Base-by-base conservation (phyloP, 2,888 invertebrate species). In the Pecten maximus region DNA sequence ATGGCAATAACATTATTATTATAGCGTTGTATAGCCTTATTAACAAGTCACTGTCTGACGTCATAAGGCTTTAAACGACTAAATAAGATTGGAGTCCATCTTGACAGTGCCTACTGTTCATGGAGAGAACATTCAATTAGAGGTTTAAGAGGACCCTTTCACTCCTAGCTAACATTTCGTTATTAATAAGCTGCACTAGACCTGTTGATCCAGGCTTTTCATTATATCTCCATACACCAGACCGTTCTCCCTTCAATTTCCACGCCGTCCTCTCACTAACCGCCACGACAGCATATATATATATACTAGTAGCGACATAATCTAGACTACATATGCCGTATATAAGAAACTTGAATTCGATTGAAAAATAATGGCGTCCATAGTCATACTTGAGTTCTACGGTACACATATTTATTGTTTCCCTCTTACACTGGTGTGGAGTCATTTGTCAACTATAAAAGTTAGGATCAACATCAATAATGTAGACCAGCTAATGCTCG, bases 61-160 rank as follows among this genome's bases (percentile, higher is more conserved):
- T 74, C 74, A 74, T 28, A 74, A 12, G 74, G 74, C 74, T 35
- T 35, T 16, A 74, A 35, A 28, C 35, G 54, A 54, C 54, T 54
- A 54, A 54, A 54, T 54, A 54, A 54, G 35, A 35, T 35, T 28
- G 35, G 74, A 74, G 74, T 35, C 35, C 74, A 35, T 35, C 19
- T 35, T 28, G 35, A 23, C 74, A 74, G 74, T 74, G 74, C 74
- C 35, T 74, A 28, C 74, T 74, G 28, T 74, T 74, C 74, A 35
- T 35, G 74, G 74, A 74, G 74, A 28, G 74, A 74, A 74, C 74
- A 74, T 74, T 74, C 74, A 74, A 74, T 74, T 74, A 74, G 74
- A 74, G 16, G 74, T 35, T 74, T 74, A 74, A 28, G 74, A 74
- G 74, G 35, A 35, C 74, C 74, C 74, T 23, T 74, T 74, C 28